Evolutionary conservation across 2,888 invertebrate genomes (phyloP).

Genomic region (Drosophila nigricruria): DNA sequence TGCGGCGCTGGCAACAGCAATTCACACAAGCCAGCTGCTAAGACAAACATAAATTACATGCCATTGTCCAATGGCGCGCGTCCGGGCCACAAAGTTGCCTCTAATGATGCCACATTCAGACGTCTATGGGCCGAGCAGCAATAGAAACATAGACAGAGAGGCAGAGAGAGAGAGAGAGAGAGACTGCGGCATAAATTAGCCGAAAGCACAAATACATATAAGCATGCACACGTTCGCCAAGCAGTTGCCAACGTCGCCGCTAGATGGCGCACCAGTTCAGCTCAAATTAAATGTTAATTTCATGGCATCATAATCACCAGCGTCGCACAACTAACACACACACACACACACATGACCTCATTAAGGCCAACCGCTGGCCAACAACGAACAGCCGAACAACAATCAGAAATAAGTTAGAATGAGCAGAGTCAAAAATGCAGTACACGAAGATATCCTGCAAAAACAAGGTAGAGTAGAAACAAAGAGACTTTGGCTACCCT

Average conservation of each 20-base stretch:
- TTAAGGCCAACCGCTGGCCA: constrained; percentile 73
- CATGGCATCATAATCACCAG: constrained; percentile 81
- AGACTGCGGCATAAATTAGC: constrained; percentile 73
- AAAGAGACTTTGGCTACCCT: neutral
- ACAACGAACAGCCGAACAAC: constrained; percentile 49
- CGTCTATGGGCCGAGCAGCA: constrained; percentile 35
- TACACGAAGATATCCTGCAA: constrained; percentile 28
- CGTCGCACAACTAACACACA: constrained; percentile 59
- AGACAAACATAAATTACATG: constrained; percentile 80
- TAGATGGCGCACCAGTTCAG: constrained; percentile 68
- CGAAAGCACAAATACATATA: constrained; percentile 45
- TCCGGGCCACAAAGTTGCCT: constrained; percentile 73
- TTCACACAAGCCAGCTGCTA: constrained; percentile 69
- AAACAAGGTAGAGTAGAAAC: neutral
- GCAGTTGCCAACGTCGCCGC: constrained; percentile 30
- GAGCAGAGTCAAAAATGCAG: constrained; percentile 3
- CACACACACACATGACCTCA: constrained; percentile 73
- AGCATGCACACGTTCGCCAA: constrained; percentile 12
- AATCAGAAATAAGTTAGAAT: constrained; percentile 54
- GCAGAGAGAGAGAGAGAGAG: neutral
- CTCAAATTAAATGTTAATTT: constrained; percentile 81
- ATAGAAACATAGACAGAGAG: neutral
- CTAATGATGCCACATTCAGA: constrained; percentile 80
- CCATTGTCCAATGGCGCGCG: constrained; percentile 75
- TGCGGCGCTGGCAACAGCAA: constrained; percentile 34